phyloP scores from a whole-genome alignment of 2,888 invertebrate genomes.

The Lamproptera curius region DNA sequence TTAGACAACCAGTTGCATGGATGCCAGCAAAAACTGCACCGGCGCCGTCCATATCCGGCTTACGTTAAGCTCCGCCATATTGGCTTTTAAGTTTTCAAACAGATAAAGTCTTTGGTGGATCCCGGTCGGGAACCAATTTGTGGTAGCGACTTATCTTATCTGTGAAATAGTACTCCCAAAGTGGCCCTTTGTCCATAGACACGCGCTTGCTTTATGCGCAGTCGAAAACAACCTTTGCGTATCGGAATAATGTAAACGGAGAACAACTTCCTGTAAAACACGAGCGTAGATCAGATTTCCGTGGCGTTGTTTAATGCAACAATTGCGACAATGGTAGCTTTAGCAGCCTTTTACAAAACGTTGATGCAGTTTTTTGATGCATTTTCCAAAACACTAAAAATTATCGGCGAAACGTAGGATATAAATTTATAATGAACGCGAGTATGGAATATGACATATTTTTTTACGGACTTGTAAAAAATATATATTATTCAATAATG shows the following conservation, averaged over 20 bases:
- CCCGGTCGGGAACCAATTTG: constrained; percentile 40
- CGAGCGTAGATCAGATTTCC: constrained; percentile 35
- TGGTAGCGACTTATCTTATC: constrained; percentile 51
- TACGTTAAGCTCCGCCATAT: constrained; percentile 37
- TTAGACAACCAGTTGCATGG: background rate
- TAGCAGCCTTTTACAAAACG: too few species aligned
- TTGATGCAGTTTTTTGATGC: too few species aligned
- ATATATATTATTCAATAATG: too few species aligned
- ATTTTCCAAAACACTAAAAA: too few species aligned
- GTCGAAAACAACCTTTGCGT: constrained; percentile 36
- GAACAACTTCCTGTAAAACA: constrained; percentile 19
- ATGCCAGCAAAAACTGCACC: constrained; percentile 41
- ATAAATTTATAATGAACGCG: too few species aligned
- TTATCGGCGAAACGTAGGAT: too few species aligned
- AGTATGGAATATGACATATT: too few species aligned
- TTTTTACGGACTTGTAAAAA: too few species aligned
- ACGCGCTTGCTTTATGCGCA: constrained; percentile 40
- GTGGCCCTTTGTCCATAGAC: constrained; percentile 44
- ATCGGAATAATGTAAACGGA: constrained; percentile 24
- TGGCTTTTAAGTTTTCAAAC: constrained; percentile 37
- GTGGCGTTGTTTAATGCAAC: too few species aligned
- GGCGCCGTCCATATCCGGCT: constrained; percentile 51
- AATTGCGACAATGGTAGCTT: too few species aligned
- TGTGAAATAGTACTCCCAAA: constrained; percentile 40
- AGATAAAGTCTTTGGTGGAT: constrained; percentile 46